phyloP scores from a whole-genome alignment of 2,888 invertebrate genomes.

The Matsumyia berberina region DNA sequence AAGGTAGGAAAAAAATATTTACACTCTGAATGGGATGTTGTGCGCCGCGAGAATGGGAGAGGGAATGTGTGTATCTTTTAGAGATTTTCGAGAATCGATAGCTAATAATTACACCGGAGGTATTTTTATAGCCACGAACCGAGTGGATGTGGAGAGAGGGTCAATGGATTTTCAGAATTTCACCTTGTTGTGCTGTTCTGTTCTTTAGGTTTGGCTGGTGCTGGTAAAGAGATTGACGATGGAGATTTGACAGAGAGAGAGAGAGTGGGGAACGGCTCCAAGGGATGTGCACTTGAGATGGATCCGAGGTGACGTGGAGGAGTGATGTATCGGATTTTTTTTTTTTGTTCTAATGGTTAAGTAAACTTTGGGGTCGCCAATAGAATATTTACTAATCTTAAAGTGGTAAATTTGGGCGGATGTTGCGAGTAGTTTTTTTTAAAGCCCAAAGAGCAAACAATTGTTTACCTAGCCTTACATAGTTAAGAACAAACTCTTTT shows the following conservation, averaged over 20 bases:
- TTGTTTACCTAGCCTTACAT: too few relatives aligned
- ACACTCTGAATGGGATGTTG: constrained; percentile 11
- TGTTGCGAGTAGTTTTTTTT: too few relatives aligned
- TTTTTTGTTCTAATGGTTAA: not conserved
- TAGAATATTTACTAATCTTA: not conserved
- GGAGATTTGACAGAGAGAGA: constrained; percentile 12
- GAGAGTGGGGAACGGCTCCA: constrained; percentile 9
- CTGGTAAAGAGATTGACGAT: constrained; percentile 29
- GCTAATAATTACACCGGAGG: constrained; percentile 58
- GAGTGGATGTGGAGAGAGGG: constrained; percentile 27
- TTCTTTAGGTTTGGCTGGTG: not conserved
- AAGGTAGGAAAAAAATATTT: constrained; percentile 18
- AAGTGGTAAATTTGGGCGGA: not conserved
- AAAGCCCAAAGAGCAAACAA: too few relatives aligned
- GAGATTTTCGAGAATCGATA: constrained; percentile 58
- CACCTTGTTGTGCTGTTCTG: constrained; percentile 58
- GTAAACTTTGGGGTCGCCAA: not conserved
- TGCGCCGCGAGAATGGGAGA: not conserved
- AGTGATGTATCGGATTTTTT: constrained; percentile 5
- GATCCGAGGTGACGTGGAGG: not conserved
- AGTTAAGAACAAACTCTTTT: too few relatives aligned
- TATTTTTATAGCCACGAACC: constrained; percentile 39
- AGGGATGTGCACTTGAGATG: constrained; percentile 8
- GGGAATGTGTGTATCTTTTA: not conserved
- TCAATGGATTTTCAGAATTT: constrained; percentile 70